Percentiles rank a stretch among this genome's conserved stretches.
phyloP scores from a whole-genome alignment of 2,797 vertebrate genomes.

The Cyprinodon diabolis region DNA sequence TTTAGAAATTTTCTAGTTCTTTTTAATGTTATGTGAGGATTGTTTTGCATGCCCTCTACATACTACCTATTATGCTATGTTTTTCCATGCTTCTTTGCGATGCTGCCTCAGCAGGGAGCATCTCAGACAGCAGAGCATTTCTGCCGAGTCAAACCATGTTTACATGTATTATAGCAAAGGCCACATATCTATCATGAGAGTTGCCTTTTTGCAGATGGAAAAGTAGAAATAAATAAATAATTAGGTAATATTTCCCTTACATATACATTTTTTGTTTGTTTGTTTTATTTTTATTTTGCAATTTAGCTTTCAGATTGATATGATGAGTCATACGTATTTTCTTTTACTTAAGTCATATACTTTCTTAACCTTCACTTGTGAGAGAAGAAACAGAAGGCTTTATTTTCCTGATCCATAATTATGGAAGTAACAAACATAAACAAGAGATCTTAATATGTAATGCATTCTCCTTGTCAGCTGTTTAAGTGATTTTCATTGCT shows the following conservation, averaged over 20 bases:
- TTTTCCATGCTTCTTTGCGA: conserved; percentile 16
- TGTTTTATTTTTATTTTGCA: not conserved
- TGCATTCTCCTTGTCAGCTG: not conserved
- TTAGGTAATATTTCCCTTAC: not conserved
- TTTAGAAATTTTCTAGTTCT: no score
- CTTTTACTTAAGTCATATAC: not conserved
- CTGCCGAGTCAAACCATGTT: conserved; percentile 16
- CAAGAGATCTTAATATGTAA: conserved; percentile 2
- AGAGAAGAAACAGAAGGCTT: not conserved
- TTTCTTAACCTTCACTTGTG: not conserved
- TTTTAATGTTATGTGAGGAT: conserved; percentile 37
- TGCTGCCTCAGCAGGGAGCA: conserved; percentile 27
- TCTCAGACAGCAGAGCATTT: conserved; percentile 3
- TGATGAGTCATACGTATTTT: not conserved
- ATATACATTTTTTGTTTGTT: not conserved
- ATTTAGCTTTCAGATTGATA: not conserved
- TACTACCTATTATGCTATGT: conserved; percentile 31
- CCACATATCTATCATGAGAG: conserved; percentile 5
- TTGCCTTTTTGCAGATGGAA: conserved; percentile 22
- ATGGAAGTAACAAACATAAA: not conserved
- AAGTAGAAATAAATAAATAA: not conserved
- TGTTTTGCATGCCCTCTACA: conserved; percentile 33
- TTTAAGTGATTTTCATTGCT: conserved; percentile 1
- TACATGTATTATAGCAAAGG: conserved; percentile 4
- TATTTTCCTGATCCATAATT: not conserved